Conservation (phyloP, 2,113 vertebrate species). For the Cryptomyrus ogoouensis region DNA sequence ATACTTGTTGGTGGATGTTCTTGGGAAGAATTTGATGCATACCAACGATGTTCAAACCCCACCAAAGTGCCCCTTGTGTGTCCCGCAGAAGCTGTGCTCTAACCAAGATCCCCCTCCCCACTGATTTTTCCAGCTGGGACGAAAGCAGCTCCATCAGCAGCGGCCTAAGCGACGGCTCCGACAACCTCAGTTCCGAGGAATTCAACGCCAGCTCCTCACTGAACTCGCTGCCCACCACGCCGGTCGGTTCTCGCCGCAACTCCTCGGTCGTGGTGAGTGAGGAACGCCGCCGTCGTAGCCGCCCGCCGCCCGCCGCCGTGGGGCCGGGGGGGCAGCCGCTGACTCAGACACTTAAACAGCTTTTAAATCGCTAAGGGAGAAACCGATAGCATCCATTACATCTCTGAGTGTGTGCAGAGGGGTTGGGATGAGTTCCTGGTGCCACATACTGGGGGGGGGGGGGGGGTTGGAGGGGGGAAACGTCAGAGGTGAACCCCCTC, state of each 20-base stretch:
- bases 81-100: background rate
- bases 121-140: constrained; percentile 78
- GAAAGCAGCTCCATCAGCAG: constrained; percentile 99
- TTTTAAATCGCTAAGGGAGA: background rate
- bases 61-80: background rate
- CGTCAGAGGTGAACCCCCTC: background rate
- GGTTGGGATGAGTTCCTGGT: background rate
- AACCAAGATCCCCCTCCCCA: constrained; percentile 12
- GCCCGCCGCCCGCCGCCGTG: background rate
- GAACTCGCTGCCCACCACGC: constrained; percentile 86
- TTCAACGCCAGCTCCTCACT: constrained; percentile 93
- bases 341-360: background rate
- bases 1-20: background rate
- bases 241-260: constrained; percentile 82
- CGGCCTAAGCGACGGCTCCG: constrained; percentile 90
- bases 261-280: constrained; percentile 80
- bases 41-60: background rate
- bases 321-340: background rate
- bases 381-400: background rate
- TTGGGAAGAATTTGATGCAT: background rate
- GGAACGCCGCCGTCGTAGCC: background rate
- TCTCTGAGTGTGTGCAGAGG: background rate
- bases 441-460: background rate
- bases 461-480: background rate
- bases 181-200: constrained; percentile 95